A percentile compares a stretch with the other conserved stretches of the same genome.
These are phyloP conservation scores for Diacarnus erythraeanus DNA, from an alignment of 37 sponge, comb jelly and placozoan genomes.

Conservation along the genomic window DNA sequence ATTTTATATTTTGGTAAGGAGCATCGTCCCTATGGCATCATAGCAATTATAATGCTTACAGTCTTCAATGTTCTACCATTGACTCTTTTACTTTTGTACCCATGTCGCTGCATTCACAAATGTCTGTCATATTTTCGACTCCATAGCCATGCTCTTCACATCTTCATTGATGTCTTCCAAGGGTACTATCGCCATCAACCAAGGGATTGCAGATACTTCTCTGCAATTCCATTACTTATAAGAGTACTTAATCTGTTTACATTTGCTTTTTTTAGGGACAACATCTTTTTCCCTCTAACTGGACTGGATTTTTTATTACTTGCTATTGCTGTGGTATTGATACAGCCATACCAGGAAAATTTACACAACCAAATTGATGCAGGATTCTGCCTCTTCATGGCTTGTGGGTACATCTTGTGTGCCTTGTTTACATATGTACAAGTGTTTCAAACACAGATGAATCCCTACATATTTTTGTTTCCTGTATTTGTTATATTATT, in stretches of 20 bases:
- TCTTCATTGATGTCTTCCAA: slow-evolving; percentile 32
- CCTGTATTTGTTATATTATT: too few species aligned
- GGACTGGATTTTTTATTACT: not conserved
- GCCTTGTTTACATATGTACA: not conserved
- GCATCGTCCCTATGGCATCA: slow-evolving; percentile 7
- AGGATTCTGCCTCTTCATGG: not conserved
- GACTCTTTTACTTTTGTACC: not conserved
- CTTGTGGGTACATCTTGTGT: not conserved
- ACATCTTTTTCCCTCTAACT: not conserved
- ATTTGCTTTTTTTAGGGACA: not conserved
- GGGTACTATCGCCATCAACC: slow-evolving; percentile 22
- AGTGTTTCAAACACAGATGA: too few species aligned
- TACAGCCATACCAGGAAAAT: not conserved
- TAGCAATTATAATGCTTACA: not conserved
- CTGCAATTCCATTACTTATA: slow-evolving; percentile 6
- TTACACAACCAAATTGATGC: not conserved
- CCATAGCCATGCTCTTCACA: not conserved
- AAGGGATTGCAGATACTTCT: slow-evolving; percentile 22
- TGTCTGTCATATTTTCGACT: not conserved
- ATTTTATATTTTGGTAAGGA: slow-evolving; percentile 8
- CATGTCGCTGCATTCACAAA: not conserved
- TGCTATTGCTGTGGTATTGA: not conserved
- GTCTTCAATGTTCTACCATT: not conserved
- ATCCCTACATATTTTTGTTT: too few species aligned
- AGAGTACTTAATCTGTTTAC: not conserved